phyloP scores from a whole-genome alignment of 2,113 vertebrate genomes.

The Lutjanus erythropterus region DNA sequence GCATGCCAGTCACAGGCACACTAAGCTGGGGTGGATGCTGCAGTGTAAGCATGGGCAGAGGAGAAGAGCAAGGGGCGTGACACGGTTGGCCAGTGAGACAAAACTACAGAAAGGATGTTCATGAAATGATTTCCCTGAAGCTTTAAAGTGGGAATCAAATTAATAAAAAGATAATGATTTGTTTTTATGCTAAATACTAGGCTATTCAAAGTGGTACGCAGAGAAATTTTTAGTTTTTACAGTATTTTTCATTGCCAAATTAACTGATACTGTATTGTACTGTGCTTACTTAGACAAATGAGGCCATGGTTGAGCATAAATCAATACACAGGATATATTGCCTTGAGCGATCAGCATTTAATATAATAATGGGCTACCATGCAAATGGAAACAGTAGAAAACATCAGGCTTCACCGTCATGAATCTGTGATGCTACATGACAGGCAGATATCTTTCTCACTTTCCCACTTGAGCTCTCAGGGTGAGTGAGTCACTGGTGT shows the following conservation, averaged over 20 bases:
- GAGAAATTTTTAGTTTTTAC: not conserved
- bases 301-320: not conserved
- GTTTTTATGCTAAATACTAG: not conserved
- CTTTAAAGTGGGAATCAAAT: not conserved
- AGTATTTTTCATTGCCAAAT: not conserved
- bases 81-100: not conserved
- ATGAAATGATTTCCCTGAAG: not conserved
- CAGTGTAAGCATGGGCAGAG: constrained; percentile 5
- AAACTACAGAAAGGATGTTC: not conserved
- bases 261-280: not conserved
- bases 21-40: constrained; percentile 27
- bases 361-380: constrained; percentile 11
- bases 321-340: constrained; percentile 17
- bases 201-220: not conserved
- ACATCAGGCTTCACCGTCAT: constrained; percentile 2
- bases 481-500: constrained; percentile 19
- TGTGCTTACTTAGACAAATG: not conserved
- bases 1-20: constrained; percentile 75
- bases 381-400: constrained; percentile 13
- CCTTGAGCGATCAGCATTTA: not conserved
- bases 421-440: constrained; percentile 20
- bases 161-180: not conserved
- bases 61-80: constrained; percentile 5
- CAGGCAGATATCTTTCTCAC: constrained; percentile 19
- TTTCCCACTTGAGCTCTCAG: constrained; percentile 16